Evolutionary conservation across 2,888 invertebrate species (phyloP), one percentile per base, ranked within the genome.

Genomic region (Agrotis puta): DNA sequence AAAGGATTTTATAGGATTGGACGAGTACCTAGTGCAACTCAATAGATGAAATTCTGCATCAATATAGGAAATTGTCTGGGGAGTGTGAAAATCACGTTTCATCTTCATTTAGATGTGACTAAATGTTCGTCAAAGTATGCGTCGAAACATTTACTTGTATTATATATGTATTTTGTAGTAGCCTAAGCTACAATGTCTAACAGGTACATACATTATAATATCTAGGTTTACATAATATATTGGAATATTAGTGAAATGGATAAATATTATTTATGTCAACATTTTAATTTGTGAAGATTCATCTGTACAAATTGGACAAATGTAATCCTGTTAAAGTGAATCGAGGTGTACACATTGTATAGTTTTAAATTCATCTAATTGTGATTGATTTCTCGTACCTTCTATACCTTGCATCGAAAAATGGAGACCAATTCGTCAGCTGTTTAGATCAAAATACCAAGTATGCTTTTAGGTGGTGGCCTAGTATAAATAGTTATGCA

Each of bases 401-500:
- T 87, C 84, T 85, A 82, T 85, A 87, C 88, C 88, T 89, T 88
- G 88, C 88, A 86, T 83, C 79, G 76, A 86, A 82, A 72, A 80
- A 80, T 77, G 59, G 68, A 78, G 74, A 87, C 82, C 76, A 82
- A 83, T 77, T 68, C 67, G 59, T 76, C 78, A 77, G 75, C 74
- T 77, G 79, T 80, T 82, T 78, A 73, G 74, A 77, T 70, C 74
- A 77, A 82, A 79, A 81, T 82, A 74, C 70, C 74, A 71, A 82
- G 77, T 83, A 83, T 70, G 83, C 85, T 86, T 86, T 70, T 81
- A 83, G 91, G 91, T 92, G 92, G 89, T 88, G 93, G 93, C 90
- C 90, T 92, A 93, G 87, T 84, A 83, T 88, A 85, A 79, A 83
- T 83, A 85, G 81, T 85, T 83, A 87, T 91, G 93, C 92, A 93